Percentiles rank a stretch among this genome's conserved stretches.
Conservation (phyloP, 2,113 vertebrate genomes). For the Neodon shergylaensis region DNA sequence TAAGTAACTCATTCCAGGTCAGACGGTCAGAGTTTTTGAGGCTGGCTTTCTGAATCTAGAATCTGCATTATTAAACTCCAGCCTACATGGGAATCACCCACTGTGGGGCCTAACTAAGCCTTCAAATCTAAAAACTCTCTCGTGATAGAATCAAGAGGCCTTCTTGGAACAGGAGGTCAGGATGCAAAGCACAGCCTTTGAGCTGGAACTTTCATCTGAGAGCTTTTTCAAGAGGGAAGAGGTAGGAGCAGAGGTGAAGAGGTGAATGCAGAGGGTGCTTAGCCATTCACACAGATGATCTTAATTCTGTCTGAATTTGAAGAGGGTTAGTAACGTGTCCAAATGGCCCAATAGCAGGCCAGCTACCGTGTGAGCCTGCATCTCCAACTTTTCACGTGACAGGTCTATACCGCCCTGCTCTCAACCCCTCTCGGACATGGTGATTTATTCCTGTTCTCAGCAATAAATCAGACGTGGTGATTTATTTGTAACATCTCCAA, state of each 20-base stretch:
- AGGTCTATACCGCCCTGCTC: background rate
- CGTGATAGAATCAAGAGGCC: background rate
- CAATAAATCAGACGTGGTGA: slow-evolving; percentile 17
- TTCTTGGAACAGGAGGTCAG: background rate
- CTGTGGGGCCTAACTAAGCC: background rate
- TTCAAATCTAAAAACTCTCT: background rate
- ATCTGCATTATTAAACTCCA: background rate
- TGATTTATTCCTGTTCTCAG: slow-evolving; percentile 5
- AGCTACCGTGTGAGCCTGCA: accelerated
- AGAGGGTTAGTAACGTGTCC: background rate
- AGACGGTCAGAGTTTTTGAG: background rate
- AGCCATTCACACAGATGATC: background rate
- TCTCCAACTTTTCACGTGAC: background rate
- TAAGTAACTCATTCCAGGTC: background rate
- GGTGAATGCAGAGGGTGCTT: background rate
- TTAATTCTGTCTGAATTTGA: background rate
- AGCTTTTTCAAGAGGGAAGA: background rate
- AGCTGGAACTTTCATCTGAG: background rate
- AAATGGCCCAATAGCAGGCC: no score
- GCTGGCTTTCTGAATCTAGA: background rate
- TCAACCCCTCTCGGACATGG: background rate
- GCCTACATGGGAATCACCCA: background rate
- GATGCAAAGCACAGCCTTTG: background rate
- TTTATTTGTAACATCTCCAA: slow-evolving; percentile 61
- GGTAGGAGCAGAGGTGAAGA: background rate